Evolutionary conservation across 2,113 vertebrate genomes (phyloP), one percentile per base, ranked within the genome.

Genomic region (Micronycteris hirsuta): DNA sequence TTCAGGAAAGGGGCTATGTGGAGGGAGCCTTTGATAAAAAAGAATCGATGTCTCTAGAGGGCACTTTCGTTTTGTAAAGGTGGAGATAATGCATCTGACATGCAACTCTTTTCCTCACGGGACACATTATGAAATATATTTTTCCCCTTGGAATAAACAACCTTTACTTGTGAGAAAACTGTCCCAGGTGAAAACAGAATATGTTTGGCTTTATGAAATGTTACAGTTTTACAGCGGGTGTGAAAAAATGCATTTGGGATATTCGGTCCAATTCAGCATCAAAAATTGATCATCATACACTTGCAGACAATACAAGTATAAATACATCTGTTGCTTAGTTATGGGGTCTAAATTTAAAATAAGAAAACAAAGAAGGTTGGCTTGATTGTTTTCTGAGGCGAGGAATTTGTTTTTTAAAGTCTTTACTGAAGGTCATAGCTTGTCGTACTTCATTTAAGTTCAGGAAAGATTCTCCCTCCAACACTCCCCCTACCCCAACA

Each of bases 251-350:
- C 67, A 87, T 2, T 74, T 96, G 63, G 52, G 68, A 41, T 74
- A 61, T 92, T 96, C 0, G 1, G 28, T 97, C 73, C 82, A 93
- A 80, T 20, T 61, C 20, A n/a, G 11, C 47, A 11, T 5, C 93
- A 96, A 91, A 73, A 74, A 43, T 65, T 16, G 2, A 19, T 91
- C 67, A 4, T 92, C 90, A 28, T 93, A 89, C 73, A 68, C 92
- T 96, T 97, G 61, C 52, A 97, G 92, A 76, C 89, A 96, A 86
- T 68, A 94, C 26, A 73, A 52, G 12, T 12, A 16, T 82, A 93
- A 97, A 96, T 54, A 88, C 91, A 36, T 7, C 95, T 77, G 92
- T 94, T 83, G 38, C 91, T 97, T 98, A 76, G 47, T 94, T 71
- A 67, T 83, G 16, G 45, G 78, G 28, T 15, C 80, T 91, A 86